These are phyloP conservation scores for Zenarchopterus dispar DNA, from an alignment of 2,797 vertebrate genomes.

Conservation along the genomic window DNA sequence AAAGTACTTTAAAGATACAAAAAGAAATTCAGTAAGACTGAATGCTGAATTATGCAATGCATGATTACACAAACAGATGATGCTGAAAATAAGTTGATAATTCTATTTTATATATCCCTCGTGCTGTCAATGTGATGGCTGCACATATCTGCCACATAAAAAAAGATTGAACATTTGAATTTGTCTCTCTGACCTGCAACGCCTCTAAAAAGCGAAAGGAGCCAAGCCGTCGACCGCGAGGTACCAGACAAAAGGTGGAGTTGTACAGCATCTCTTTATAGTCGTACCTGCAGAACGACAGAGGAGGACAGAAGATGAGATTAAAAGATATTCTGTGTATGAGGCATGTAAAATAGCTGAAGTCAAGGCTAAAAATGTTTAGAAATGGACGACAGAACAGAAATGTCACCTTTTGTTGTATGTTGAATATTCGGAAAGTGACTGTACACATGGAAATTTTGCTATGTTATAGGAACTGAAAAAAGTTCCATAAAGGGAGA, in stretches of 20 bases:
- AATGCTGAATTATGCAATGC: too few species aligned
- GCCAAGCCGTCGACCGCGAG: conserved; percentile 96
- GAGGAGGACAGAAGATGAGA: background rate
- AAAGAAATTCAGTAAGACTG: too few species aligned
- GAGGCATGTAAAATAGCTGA: background rate
- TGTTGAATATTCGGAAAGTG: conserved; percentile 38
- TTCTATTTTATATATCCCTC: background rate
- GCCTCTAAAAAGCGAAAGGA: conserved; percentile 99
- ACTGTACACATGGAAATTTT: conserved; percentile 14
- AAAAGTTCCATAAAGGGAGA: too few species aligned
- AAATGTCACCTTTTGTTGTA: conserved; percentile 9
- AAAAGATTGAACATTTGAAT: background rate
- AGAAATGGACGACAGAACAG: background rate
- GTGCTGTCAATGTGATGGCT: background rate
- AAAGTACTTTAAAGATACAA: background rate
- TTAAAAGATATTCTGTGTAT: background rate
- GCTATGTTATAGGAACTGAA: too few species aligned
- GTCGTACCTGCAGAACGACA: conserved; percentile 87
- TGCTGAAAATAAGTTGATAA: too few species aligned
- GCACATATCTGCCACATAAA: background rate
- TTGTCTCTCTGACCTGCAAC: conserved; percentile 88
- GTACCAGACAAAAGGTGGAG: conserved; percentile 99
- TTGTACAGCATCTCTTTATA: conserved; percentile 99
- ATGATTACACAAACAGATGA: too few species aligned
- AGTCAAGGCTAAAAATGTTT: too few species aligned